Evolutionary conservation across 2,888 invertebrate species (phyloP).

Genomic region (Malacosoma neustria): DNA sequence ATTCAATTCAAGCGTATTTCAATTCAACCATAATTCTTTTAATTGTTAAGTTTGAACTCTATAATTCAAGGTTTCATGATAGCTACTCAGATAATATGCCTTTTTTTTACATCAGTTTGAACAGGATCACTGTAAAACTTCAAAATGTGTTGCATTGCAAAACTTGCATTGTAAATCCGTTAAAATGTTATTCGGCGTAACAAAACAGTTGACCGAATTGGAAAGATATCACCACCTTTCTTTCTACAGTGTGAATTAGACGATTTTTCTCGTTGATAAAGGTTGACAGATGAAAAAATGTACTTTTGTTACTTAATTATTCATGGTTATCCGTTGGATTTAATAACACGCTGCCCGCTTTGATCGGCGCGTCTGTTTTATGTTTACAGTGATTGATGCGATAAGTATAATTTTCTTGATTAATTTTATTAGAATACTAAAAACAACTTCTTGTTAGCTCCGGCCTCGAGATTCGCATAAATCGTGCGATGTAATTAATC

Average conservation of each 20-base stretch:
- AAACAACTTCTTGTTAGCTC: conserved; percentile 4
- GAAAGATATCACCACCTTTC: too few relatives aligned
- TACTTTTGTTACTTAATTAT: conserved; percentile 59
- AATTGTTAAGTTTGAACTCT: too few relatives aligned
- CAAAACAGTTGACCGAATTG: too few relatives aligned
- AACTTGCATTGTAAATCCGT: too few relatives aligned
- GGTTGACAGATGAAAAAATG: conserved; percentile 61
- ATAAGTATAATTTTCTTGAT: conserved; percentile 25
- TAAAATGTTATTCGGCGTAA: too few relatives aligned
- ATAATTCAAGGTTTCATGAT: too few relatives aligned
- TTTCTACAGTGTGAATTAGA: conserved; percentile 64
- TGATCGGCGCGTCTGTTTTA: conserved; percentile 24
- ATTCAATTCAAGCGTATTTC: too few relatives aligned
- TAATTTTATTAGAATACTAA: conserved; percentile 14
- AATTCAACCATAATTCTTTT: too few relatives aligned
- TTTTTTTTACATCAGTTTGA: too few relatives aligned
- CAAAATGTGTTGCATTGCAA: too few relatives aligned
- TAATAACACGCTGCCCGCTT: conserved; percentile 49
- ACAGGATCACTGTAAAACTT: too few relatives aligned
- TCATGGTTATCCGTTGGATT: conserved; percentile 60
- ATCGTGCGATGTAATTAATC: conserved; percentile 3
- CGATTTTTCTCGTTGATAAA: conserved; percentile 68
- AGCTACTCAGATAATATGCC: too few relatives aligned
- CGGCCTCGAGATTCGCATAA: conserved; percentile 4
- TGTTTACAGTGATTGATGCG: conserved; percentile 50